A percentile compares a stretch with the other conserved stretches of the same genome.
phyloP scores from a whole-genome alignment of 2,113 vertebrate genomes.

The Solea solea region DNA sequence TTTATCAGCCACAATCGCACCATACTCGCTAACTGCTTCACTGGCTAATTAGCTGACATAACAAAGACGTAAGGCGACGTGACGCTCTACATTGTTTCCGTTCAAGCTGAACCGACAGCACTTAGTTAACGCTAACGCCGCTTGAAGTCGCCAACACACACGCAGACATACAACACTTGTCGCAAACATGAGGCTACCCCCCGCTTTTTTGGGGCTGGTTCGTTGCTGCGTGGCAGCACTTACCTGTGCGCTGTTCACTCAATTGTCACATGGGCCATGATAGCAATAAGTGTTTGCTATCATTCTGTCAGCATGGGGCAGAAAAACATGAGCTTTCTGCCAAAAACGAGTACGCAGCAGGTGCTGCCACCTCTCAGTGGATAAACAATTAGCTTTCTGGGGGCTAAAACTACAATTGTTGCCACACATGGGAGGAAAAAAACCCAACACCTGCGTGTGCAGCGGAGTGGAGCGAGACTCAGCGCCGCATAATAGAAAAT shows the following conservation, averaged over 20 bases:
- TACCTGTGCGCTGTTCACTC: conserved; percentile 70
- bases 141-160: background rate
- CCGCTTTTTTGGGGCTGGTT: background rate
- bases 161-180: conserved; percentile 13
- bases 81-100: no score
- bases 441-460: conserved; percentile 64
- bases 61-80: background rate
- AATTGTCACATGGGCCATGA: conserved; percentile 53
- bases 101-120: no score
- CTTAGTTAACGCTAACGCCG: no score
- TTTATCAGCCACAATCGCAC: background rate
- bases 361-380: conserved; percentile 56
- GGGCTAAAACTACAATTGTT: conserved; percentile 48
- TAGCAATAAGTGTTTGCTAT: conserved; percentile 69
- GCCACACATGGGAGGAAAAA: conserved; percentile 46
- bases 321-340: conserved; percentile 47
- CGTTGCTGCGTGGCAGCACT: conserved; percentile 56
- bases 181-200: conserved; percentile 65
- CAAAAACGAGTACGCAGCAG: conserved; percentile 56
- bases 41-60: background rate
- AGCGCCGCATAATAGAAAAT: conserved; percentile 30
- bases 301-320: conserved; percentile 66
- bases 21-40: no score
- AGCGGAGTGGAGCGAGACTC: conserved; percentile 32
- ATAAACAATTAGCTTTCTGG: conserved; percentile 66